Conservation (phyloP, 2,113 vertebrate species). For the Hippolais icterina region DNA sequence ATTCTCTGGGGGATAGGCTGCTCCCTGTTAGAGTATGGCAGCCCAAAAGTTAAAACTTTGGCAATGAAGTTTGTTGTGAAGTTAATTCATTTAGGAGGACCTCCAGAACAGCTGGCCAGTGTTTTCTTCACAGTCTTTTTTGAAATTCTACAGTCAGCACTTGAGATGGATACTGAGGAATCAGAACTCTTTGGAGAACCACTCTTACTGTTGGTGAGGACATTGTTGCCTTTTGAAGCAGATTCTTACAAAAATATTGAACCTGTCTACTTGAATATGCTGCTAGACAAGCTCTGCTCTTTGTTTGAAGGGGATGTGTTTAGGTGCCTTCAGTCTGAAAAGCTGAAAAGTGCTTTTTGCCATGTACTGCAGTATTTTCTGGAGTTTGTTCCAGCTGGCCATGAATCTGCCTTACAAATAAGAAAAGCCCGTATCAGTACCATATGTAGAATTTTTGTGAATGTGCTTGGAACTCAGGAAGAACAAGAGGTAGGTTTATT, state of each 20-base stretch:
- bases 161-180: conserved; percentile 65
- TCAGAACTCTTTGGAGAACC: conserved; percentile 76
- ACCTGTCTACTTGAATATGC: conserved; percentile 84
- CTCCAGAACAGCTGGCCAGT: conserved; percentile 80
- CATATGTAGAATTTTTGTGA: conserved; percentile 80
- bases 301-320: conserved; percentile 78
- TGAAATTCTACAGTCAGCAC: conserved; percentile 75
- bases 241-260: conserved; percentile 77
- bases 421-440: conserved; percentile 75
- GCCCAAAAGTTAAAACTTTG: conserved; percentile 73
- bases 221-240: conserved; percentile 77
- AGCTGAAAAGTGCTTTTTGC: conserved; percentile 82
- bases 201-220: conserved; percentile 78
- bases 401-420: conserved; percentile 80
- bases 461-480: conserved; percentile 78
- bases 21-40: conserved; percentile 79
- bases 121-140: conserved; percentile 85
- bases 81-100: conserved; percentile 82
- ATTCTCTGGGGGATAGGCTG: conserved; percentile 85
- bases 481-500: conserved; percentile 79
- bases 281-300: conserved; percentile 83
- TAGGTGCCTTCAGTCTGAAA: conserved; percentile 66
- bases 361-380: conserved; percentile 85
- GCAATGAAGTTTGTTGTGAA: conserved; percentile 79
- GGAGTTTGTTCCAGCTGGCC: conserved; percentile 79